A percentile compares a stretch with the other conserved stretches of the same genome.
Evolutionary conservation across 2,888 invertebrate species (phyloP).

Genomic region (Metalampra italica): DNA sequence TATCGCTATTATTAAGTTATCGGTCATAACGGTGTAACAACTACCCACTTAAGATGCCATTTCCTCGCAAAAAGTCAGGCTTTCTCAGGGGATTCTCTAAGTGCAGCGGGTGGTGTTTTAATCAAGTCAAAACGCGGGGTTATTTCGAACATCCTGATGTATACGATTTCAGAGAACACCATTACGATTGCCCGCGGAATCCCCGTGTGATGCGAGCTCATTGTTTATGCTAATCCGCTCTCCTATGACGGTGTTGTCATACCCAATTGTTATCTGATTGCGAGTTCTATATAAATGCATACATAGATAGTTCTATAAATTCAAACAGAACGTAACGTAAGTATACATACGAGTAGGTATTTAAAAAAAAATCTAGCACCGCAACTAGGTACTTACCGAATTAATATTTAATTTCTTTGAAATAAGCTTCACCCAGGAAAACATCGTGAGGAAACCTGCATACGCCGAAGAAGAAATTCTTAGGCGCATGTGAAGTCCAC

Average conservation of each 20-base stretch:
- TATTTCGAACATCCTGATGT: constrained; percentile 56
- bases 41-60: constrained; percentile 17
- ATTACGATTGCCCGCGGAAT: constrained; percentile 45
- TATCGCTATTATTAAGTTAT: neutral
- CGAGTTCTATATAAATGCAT: neutral
- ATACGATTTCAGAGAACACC: constrained; percentile 52
- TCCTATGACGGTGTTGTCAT: constrained; percentile 35
- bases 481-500: no score
- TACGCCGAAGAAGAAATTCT: no score
- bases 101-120: constrained; percentile 27
- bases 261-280: constrained; percentile 32
- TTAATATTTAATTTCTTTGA: no score
- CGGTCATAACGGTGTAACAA: constrained; percentile 28
- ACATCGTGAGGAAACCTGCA: no score
- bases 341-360: no score
- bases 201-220: constrained; percentile 41
- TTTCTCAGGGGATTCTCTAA: constrained; percentile 50
- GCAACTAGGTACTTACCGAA: no score
- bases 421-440: no score
- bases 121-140: constrained; percentile 43
- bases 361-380: no score
- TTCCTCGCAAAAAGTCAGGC: constrained; percentile 37
- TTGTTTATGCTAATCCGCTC: constrained; percentile 57
- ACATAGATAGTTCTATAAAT: constrained; percentile 7
- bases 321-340: neutral